Conservation (phyloP, 2,113 vertebrate species). For the Mustela lutreola region DNA sequence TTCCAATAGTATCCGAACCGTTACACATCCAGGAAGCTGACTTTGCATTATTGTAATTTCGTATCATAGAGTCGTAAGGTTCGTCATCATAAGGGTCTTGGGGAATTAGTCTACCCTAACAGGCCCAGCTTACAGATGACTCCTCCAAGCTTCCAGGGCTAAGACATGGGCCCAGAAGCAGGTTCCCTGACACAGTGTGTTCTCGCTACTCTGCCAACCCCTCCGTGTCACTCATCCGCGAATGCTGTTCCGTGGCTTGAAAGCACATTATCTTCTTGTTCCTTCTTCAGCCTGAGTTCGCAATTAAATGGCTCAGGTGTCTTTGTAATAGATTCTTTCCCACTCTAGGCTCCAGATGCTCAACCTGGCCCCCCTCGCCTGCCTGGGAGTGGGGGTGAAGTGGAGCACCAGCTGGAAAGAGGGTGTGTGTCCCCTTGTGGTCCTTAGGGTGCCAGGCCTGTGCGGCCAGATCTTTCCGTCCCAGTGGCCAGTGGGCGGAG, state of each 20-base stretch:
- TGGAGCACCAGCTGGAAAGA: accelerated
- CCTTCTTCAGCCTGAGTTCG: not conserved
- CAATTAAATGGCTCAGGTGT: not conserved
- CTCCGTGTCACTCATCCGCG: not conserved
- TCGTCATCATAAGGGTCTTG: not conserved
- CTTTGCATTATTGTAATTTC: not conserved
- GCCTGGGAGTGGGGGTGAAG: not conserved
- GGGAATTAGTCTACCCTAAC: not conserved
- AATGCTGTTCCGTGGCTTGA: not conserved
- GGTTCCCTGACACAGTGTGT: not conserved
- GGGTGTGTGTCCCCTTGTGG: not conserved
- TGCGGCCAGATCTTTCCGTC: not conserved
- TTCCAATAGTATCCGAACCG: not conserved
- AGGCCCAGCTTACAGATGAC: not conserved
- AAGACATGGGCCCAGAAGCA: no score
- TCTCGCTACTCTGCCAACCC: accelerated
- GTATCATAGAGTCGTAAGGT: not conserved
- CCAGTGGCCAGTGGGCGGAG: not conserved
- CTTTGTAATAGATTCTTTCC: not conserved
- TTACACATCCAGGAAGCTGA: not conserved
- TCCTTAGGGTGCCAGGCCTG: not conserved
- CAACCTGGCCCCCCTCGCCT: not conserved
- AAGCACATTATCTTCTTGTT: not conserved
- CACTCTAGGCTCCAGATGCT: not conserved
- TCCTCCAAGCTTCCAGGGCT: not conserved